Evolutionary conservation across 2,888 invertebrate genomes (phyloP).

Genomic region (Abrostola tripartita): DNA sequence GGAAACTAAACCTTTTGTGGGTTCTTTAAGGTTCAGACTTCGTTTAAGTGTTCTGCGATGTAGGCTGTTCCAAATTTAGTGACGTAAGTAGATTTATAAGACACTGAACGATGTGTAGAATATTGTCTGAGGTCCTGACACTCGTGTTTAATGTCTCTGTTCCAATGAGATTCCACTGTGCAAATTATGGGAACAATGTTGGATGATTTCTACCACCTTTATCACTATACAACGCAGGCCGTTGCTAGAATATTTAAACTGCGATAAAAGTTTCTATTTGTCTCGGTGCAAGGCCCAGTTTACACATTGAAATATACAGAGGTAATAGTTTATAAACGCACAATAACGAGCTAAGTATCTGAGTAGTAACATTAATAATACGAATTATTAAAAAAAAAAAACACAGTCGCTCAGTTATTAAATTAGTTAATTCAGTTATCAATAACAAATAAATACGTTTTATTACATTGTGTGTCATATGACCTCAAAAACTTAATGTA

Average conservation of each 20-base stretch:
- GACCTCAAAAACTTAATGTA: not conserved
- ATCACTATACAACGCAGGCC: constrained; percentile 33
- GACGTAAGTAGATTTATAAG: constrained; percentile 76
- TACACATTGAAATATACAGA: not conserved
- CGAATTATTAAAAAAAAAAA: too few relatives aligned
- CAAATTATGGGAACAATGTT: constrained; percentile 69
- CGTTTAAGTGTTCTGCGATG: constrained; percentile 21
- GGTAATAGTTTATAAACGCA: too few relatives aligned
- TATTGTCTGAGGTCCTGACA: constrained; percentile 81
- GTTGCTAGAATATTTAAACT: constrained; percentile 8
- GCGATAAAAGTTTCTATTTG: constrained; percentile 2
- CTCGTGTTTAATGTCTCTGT: constrained; percentile 83
- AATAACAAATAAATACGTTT: too few relatives aligned
- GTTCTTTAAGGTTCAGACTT: constrained; percentile 47
- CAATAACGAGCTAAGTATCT: too few relatives aligned
- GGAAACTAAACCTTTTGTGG: constrained; percentile 39
- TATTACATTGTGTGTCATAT: not conserved
- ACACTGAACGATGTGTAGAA: constrained; percentile 78
- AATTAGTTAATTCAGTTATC: too few relatives aligned
- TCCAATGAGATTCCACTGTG: constrained; percentile 70
- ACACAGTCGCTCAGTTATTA: too few relatives aligned
- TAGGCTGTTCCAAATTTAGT: constrained; percentile 43
- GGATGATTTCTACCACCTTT: constrained; percentile 51
- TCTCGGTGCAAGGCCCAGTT: not conserved
- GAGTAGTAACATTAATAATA: too few relatives aligned